phyloP scores from a whole-genome alignment of 2,113 vertebrate species.

The Microcebus ravelobensis region DNA sequence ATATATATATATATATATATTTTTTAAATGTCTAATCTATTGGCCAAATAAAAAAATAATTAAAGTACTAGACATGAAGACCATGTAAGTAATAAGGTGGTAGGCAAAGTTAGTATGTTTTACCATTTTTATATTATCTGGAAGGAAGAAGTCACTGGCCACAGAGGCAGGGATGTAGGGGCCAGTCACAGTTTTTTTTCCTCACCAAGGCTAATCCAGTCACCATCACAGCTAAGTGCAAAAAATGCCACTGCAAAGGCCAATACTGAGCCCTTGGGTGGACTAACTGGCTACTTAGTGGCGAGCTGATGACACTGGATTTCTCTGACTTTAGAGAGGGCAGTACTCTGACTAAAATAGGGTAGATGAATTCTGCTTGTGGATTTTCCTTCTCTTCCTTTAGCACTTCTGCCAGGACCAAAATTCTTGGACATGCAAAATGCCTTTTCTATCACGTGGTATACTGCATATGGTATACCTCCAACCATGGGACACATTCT shows the following conservation, averaged over 20 bases:
- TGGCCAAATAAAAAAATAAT: background rate
- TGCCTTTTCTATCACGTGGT: background rate
- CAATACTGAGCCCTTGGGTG: background rate
- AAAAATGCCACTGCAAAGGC: background rate
- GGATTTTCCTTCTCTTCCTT: background rate
- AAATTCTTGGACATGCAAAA: background rate
- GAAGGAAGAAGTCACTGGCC: background rate
- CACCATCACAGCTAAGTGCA: background rate
- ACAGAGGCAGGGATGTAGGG: background rate
- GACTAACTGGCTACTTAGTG: background rate
- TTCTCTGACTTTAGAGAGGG: conserved; percentile 1
- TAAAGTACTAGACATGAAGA: background rate
- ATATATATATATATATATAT: no score
- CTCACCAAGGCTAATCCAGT: background rate
- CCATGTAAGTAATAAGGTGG: background rate
- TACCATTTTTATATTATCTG: background rate
- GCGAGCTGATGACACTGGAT: background rate
- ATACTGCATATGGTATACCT: background rate
- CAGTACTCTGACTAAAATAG: background rate
- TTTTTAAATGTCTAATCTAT: background rate
- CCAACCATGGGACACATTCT: background rate
- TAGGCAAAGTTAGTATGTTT: background rate
- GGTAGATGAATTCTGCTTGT: background rate
- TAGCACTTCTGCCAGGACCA: background rate
- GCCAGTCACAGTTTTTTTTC: background rate